Base-by-base conservation (phyloP, 2,888 invertebrate species). In the Lymantria dispar region DNA sequence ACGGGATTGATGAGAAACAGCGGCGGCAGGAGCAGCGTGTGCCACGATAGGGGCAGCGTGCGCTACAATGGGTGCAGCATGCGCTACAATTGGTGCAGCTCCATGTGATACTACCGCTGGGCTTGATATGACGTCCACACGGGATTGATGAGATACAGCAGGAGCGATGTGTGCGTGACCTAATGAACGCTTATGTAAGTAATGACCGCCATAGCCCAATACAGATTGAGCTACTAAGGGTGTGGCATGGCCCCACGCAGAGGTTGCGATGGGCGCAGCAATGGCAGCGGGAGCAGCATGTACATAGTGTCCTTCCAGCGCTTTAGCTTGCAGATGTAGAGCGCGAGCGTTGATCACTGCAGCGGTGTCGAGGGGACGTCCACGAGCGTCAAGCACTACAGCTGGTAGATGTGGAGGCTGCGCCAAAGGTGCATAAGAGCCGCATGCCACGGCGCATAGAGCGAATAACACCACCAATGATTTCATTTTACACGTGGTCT, bases 391-490 rank as follows among this genome's bases (percentile, higher is more conserved):
- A 78, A 90, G 80, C 74, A 91, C 85, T 54, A 87, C 48, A 31
- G 92, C 91, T 37, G 92, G 83, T 62, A 83, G 81, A 72, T 90
- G 85, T 55, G 87, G 76, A 33, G 87, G 88, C 74, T 91, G 89
- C 66, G 89, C 91, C 75, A 78, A 69, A 55, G 79, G 85, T 72
- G 87, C 80, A 77, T 81, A 72, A 44, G 91, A 91, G 70, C 93
- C 94, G 73, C 90, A 91, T 55, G 92, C 93, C 76, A 93, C 85
- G 62, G 93, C 91, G 75, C 92, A 83, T 61, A 94, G 84, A 85
- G 93, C 93, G 84, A 92, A 93, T 82, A 94, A 92, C 86, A 93
- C 93, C 92, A 93, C 92, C 92, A 92, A 78, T 89, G 89, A 62
- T 71, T 80, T 82, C 78, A 76, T 80, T 69, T 31, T 70, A 22